Evolutionary conservation across 2,113 vertebrate species (phyloP).

Genomic region (Theristicus caerulescens): DNA sequence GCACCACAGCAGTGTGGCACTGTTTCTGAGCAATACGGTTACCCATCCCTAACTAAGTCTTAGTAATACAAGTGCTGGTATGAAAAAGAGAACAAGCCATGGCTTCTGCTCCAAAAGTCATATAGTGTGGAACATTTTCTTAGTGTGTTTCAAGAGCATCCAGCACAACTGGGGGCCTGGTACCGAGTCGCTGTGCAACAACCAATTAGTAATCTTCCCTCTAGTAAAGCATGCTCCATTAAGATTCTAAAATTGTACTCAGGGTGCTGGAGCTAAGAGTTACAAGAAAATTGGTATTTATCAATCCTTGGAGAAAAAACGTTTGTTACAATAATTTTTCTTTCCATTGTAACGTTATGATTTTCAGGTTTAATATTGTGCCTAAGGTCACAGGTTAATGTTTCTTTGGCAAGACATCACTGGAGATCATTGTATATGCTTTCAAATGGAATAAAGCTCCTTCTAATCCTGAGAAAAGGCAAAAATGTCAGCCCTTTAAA

Average conservation of each 20-base stretch:
- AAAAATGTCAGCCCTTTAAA: neutral
- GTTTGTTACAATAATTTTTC: neutral
- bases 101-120: neutral
- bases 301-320: neutral
- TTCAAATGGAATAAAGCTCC: neutral
- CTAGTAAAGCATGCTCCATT: neutral
- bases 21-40: neutral
- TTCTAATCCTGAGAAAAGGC: neutral
- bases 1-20: neutral
- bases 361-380: neutral
- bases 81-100: neutral
- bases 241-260: neutral
- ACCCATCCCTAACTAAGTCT: neutral
- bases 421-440: neutral
- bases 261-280: neutral
- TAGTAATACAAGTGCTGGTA: neutral
- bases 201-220: neutral
- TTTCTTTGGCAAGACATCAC: neutral
- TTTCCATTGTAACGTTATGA: neutral
- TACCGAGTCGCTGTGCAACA: neutral
- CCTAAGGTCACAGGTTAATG: neutral
- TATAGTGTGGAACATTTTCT: neutral
- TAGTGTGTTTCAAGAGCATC: neutral
- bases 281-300: neutral
- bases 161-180: neutral